phyloP scores from a whole-genome alignment of 64 coral and sea anemone species.

The Stylophora pistillata region DNA sequence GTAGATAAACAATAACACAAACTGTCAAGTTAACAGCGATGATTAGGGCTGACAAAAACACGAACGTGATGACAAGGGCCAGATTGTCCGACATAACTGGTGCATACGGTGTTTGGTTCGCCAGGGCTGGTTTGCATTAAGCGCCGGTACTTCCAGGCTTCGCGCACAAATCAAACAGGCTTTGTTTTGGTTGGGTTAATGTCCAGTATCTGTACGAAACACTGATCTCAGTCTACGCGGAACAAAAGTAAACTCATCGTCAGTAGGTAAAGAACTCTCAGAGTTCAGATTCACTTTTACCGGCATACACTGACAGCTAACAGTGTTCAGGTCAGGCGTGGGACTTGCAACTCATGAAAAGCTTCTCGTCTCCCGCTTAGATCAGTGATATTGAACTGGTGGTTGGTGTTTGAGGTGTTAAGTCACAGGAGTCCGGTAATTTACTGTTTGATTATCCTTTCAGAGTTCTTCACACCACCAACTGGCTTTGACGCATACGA shows the following conservation, averaged over 20 bases:
- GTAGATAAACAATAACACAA: constrained; percentile 41
- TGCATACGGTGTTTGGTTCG: background rate
- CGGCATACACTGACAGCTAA: too few species aligned
- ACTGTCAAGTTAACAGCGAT: constrained; percentile 38
- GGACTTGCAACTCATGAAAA: background rate
- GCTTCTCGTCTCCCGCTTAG: background rate
- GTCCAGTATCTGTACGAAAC: background rate
- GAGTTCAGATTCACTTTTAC: too few species aligned
- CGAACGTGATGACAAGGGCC: background rate
- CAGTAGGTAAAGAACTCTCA: background rate
- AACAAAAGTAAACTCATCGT: background rate
- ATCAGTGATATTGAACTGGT: background rate
- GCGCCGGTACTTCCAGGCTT: background rate
- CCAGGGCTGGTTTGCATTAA: background rate
- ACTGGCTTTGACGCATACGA: background rate
- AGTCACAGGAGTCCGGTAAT: background rate
- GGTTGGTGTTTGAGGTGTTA: background rate
- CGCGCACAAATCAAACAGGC: too few species aligned
- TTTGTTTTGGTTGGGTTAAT: background rate
- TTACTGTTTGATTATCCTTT: background rate
- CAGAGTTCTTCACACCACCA: background rate
- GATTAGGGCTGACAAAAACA: constrained; percentile 17
- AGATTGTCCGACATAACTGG: constrained; percentile 1
- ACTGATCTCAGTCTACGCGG: background rate
- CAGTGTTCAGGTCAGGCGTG: too few species aligned